Evolutionary conservation across 2,797 vertebrate genomes (phyloP), one percentile per base, ranked within the genome.

Genomic region (Acrossocheilus wenchowensis): DNA sequence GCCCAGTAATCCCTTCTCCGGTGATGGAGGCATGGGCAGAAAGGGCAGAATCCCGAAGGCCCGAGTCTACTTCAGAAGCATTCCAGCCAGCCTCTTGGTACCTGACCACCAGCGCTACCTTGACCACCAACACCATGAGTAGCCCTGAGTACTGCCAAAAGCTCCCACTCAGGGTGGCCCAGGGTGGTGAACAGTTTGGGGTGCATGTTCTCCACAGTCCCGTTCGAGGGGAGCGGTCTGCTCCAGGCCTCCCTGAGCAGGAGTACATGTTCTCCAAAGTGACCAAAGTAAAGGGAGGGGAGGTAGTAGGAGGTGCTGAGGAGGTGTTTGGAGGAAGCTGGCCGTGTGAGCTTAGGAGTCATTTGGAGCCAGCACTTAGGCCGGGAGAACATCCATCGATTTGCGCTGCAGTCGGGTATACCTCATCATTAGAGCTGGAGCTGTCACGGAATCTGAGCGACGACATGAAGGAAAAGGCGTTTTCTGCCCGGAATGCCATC

Each of bases 381-480:
- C 95, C 97, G 80, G 94, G 96, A 0, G 97, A 94, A 41, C 95
- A 89, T 72, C 89, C 94, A 12, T 92, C 97, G 39, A 93, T 97
- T 91, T 97, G 97, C 91, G 92, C 97, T 89, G 93, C 97, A 0
- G 94, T 97, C 86, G 96, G 97, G 34, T 98, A 96, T 84, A 90
- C 97, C 39, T 95, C 97, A 7, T 93, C 96, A 0, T 91, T 98
- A 92, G 96, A 95, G 92, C 94, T 99, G 64, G 97, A 98, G 93
- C 94, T 99, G 90, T 96, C 97, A 81, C 96, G 96, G 90, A 99
- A 99, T 92, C 90, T 99, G 96, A 99, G 98, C 0, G 98, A 99
- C 0, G 98, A 99, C 89, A 99, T 99, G 98, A 99, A 99, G 93
- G 98, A 99, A 92, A 98, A 98, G 0, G 98, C 98, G 21, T 98